phyloP scores from a whole-genome alignment of 2,888 invertebrate species.

The Lordiphosa andalusiaca region DNA sequence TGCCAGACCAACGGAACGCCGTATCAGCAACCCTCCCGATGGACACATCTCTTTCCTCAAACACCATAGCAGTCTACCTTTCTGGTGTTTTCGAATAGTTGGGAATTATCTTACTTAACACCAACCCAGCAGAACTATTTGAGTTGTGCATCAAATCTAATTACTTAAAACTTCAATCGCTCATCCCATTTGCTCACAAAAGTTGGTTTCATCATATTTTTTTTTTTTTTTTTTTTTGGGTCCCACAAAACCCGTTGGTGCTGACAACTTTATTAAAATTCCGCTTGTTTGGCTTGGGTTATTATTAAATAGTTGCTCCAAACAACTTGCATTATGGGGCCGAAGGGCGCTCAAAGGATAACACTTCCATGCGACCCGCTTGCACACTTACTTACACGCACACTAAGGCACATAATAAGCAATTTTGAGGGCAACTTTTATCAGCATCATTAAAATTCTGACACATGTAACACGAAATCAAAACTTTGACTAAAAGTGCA shows the following conservation, averaged over 20 bases:
- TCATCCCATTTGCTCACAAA: conserved; percentile 1
- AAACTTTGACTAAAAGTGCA: conserved; percentile 75
- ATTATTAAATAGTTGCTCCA: conserved; percentile 57
- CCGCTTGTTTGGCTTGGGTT: conserved; percentile 24
- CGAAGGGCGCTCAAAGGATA: conserved; percentile 61
- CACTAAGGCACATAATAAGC: conserved; percentile 64
- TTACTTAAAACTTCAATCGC: too few species aligned
- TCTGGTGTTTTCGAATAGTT: too few species aligned
- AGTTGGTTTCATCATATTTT: conserved; percentile 32
- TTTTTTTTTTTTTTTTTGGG: conserved; percentile 5
- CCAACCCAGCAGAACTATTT: too few species aligned
- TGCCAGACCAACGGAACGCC: too few species aligned
- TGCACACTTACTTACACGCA: conserved; percentile 16
- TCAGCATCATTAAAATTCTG: conserved; percentile 76
- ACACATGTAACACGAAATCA: conserved; percentile 75
- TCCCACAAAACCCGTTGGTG: conserved; percentile 17
- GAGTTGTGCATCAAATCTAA: too few species aligned
- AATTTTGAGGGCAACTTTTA: conserved; percentile 69
- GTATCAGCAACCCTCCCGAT: too few species aligned
- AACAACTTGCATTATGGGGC: conserved; percentile 41
- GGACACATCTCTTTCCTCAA: too few species aligned
- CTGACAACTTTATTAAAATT: conserved; percentile 29
- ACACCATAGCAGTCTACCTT: too few species aligned
- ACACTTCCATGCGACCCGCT: conserved; percentile 16
- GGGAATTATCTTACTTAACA: too few species aligned